A percentile compares a stretch with the other conserved stretches of the same genome.
phyloP scores from a whole-genome alignment of 2,888 invertebrate genomes.

The Eristalis arbustorum region DNA sequence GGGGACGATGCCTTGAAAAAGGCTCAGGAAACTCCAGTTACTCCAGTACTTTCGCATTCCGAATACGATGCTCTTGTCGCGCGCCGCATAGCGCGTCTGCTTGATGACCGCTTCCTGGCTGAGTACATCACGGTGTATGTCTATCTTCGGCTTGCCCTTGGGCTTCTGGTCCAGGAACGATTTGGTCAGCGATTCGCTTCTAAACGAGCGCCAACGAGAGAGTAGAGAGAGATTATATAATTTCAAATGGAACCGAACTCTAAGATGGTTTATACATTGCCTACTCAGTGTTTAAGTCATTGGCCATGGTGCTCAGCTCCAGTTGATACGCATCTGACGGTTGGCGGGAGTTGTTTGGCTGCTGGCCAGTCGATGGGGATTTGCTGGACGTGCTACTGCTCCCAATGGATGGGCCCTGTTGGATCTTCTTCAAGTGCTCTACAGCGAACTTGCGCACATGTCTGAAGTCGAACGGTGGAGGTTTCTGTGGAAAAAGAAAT shows the following conservation, averaged over 20 bases:
- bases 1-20: slow-evolving; percentile 81
- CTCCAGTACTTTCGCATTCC: slow-evolving; percentile 75
- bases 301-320: slow-evolving; percentile 73
- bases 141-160: slow-evolving; percentile 76
- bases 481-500: slow-evolving; percentile 29
- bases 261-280: slow-evolving; percentile 65
- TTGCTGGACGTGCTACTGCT: slow-evolving; percentile 24
- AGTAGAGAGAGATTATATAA: slow-evolving; percentile 1
- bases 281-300: slow-evolving; percentile 75
- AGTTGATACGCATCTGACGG: slow-evolving; percentile 69
- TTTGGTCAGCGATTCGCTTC: slow-evolving; percentile 75
- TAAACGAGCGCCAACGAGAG: slow-evolving; percentile 35
- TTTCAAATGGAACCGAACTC: slow-evolving; percentile 26
- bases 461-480: slow-evolving; percentile 72
- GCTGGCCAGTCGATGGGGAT: slow-evolving; percentile 14
- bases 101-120: slow-evolving; percentile 78
- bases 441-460: slow-evolving; percentile 73
- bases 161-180: slow-evolving; percentile 73
- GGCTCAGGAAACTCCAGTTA: slow-evolving; percentile 75
- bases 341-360: slow-evolving; percentile 41
- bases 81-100: slow-evolving; percentile 77
- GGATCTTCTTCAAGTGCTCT: slow-evolving; percentile 73
- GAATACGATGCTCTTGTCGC: slow-evolving; percentile 78
- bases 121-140: slow-evolving; percentile 77
- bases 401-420: slow-evolving; percentile 59